These are phyloP conservation scores for Acropora tenuis DNA, from an alignment of 64 coral and sea anemone species.

Conservation along the genomic window DNA sequence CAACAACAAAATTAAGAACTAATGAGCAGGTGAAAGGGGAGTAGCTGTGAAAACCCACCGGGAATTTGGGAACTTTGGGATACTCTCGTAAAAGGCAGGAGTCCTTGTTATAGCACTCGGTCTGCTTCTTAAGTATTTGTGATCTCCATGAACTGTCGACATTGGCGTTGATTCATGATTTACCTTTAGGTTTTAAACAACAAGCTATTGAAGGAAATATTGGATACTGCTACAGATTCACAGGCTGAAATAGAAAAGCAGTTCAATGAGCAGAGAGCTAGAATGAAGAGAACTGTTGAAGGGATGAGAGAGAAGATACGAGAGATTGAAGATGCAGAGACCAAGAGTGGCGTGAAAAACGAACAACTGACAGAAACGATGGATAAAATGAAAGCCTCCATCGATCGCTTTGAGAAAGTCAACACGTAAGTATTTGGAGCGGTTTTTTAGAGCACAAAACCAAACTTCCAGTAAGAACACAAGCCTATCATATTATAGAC, in stretches of 20 bases:
- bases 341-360: slow-evolving; percentile 15
- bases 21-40: too few relatives aligned
- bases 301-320: slow-evolving; percentile 63
- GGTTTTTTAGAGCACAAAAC: neutral
- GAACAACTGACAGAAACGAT: slow-evolving; percentile 54
- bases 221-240: neutral
- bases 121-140: neutral
- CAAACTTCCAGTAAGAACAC: too few relatives aligned
- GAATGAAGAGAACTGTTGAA: slow-evolving; percentile 51
- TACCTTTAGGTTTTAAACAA: slow-evolving; percentile 8
- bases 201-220: neutral
- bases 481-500: too few relatives aligned
- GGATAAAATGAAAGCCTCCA: slow-evolving; percentile 69
- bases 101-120: too few relatives aligned
- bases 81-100: too few relatives aligned
- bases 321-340: slow-evolving; percentile 73
- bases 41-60: too few relatives aligned
- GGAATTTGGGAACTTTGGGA: too few relatives aligned
- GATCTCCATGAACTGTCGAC: neutral
- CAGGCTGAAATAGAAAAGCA: slow-evolving; percentile 65
- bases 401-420: slow-evolving; percentile 77
- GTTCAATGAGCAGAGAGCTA: slow-evolving; percentile 53
- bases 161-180: neutral
- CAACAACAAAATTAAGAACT: too few relatives aligned
- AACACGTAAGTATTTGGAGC: slow-evolving; percentile 45